Conservation (phyloP, 2,113 vertebrate genomes). For the Archilochus colubris region DNA sequence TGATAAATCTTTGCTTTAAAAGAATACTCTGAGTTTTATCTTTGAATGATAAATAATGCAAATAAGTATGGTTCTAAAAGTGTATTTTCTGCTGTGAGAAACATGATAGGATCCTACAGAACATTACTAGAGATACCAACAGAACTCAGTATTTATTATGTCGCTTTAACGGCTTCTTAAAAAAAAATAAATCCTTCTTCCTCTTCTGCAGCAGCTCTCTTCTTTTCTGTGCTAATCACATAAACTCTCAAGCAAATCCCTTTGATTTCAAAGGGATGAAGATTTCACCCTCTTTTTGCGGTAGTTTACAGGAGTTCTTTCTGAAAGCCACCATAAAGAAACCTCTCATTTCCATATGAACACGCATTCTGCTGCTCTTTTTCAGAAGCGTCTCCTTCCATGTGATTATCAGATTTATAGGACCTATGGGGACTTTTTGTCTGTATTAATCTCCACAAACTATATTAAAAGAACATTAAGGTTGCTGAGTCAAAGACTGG, state of each 20-base stretch:
- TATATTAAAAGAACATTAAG: slow-evolving; percentile 38
- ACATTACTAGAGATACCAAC: background rate
- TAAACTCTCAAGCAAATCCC: slow-evolving; percentile 37
- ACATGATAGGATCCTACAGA: background rate
- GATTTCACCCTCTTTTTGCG: slow-evolving; percentile 9
- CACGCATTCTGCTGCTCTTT: background rate
- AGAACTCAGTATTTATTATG: background rate
- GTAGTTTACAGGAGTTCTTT: background rate
- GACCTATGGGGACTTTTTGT: slow-evolving; percentile 11
- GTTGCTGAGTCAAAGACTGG: slow-evolving; percentile 14
- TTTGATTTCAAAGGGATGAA: slow-evolving; percentile 50
- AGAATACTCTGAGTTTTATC: background rate
- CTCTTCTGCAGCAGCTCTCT: background rate
- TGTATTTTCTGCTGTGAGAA: background rate
- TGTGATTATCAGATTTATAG: slow-evolving; percentile 37
- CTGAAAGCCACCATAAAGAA: background rate
- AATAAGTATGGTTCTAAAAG: background rate
- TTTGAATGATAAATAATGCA: background rate
- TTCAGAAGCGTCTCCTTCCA: background rate
- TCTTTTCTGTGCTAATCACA: slow-evolving; percentile 30
- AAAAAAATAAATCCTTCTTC: background rate
- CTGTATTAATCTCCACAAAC: slow-evolving; percentile 37
- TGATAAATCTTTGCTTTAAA: background rate
- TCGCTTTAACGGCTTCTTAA: background rate
- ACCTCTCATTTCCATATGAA: background rate